phyloP scores from a whole-genome alignment of 1,140 invertebrate genomes.

The Teleopsis dalmanni region DNA sequence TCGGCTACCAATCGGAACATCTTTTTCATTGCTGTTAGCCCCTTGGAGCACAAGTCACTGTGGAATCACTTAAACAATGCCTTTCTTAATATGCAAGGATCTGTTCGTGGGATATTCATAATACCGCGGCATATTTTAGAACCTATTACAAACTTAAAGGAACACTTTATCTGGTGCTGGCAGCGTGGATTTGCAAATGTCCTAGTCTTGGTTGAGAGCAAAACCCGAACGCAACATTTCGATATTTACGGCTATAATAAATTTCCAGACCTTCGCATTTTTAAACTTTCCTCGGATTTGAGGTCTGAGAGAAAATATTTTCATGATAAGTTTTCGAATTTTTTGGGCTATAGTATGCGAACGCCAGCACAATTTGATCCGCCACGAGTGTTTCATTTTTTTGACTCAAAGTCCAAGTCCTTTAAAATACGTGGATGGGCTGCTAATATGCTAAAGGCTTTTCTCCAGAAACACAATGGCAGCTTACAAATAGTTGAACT shows the following conservation, averaged over 20 bases:
- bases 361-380: slow-evolving; percentile 10
- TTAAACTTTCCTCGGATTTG: neutral
- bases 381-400: slow-evolving; percentile 9
- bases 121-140: neutral
- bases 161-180: slow-evolving; percentile 17
- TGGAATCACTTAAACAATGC: slow-evolving; percentile 11
- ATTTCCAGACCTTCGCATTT: neutral
- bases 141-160: neutral
- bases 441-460: slow-evolving; percentile 1
- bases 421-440: slow-evolving; percentile 2
- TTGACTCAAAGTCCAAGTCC: neutral
- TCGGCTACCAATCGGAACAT: slow-evolving; percentile 2
- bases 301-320: no score
- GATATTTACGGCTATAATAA: slow-evolving; percentile 7
- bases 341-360: slow-evolving; percentile 3
- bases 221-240: neutral
- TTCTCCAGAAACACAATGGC: slow-evolving; percentile 9
- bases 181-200: slow-evolving; percentile 8
- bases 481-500: neutral
- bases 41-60: neutral
- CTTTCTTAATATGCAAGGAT: slow-evolving; percentile 3
- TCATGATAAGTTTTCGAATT: slow-evolving; percentile 9
- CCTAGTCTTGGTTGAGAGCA: slow-evolving; percentile 1
- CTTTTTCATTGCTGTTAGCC: slow-evolving; percentile 9
- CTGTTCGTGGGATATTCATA: slow-evolving; percentile 9